These are phyloP conservation scores for Leucoraja erinaceus DNA, from an alignment of 2,113 vertebrate species.

Conservation along the genomic window DNA sequence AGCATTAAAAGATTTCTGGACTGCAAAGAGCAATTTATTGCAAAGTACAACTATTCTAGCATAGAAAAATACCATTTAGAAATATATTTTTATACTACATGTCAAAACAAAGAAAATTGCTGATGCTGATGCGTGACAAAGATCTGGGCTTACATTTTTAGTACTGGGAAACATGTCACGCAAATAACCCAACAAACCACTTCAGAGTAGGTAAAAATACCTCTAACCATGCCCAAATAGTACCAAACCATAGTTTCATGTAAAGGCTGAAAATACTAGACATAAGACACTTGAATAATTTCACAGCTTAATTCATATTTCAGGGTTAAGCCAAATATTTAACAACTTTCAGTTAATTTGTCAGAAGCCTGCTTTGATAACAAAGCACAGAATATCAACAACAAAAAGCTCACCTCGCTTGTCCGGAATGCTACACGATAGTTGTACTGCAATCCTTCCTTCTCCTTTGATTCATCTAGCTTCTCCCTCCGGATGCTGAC, in stretches of 20 bases:
- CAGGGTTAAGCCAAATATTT: background rate
- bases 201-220: background rate
- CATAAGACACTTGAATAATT: background rate
- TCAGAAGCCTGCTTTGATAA: background rate
- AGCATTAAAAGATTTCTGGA: background rate
- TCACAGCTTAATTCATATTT: background rate
- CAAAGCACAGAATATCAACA: background rate
- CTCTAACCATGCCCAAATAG: background rate
- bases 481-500: slow-evolving; percentile 87
- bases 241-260: background rate
- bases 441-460: slow-evolving; percentile 85
- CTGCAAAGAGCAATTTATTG: background rate
- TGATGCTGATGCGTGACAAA: background rate
- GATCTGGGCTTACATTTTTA: background rate
- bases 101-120: background rate
- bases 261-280: background rate
- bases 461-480: slow-evolving; percentile 86
- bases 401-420: slow-evolving; percentile 73
- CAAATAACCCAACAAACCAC: background rate
- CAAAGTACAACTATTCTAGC: background rate
- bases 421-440: slow-evolving; percentile 90
- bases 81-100: background rate
- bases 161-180: background rate
- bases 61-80: background rate
- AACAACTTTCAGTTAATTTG: background rate